These are phyloP conservation scores for Hoplostethus atlanticus DNA, from an alignment of 2,797 vertebrate species.

Conservation along the genomic window DNA sequence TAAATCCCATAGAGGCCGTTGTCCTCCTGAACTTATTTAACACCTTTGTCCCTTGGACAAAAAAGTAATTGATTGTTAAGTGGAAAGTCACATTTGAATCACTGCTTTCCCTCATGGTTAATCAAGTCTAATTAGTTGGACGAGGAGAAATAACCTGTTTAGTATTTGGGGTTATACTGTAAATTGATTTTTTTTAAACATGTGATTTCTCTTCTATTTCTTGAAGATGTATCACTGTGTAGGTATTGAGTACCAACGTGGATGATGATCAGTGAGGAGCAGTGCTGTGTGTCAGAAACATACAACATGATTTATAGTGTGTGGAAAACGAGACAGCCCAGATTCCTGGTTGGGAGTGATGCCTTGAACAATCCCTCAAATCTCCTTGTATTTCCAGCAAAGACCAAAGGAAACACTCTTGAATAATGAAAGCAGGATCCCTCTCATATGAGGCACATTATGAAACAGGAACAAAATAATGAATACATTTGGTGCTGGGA, in stretches of 20 bases:
- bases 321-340: constrained; percentile 57
- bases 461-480: constrained; percentile 81
- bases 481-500: constrained; percentile 72
- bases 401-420: constrained; percentile 63
- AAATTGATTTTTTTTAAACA: constrained; percentile 22
- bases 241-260: constrained; percentile 69
- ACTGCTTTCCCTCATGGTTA: constrained; percentile 58
- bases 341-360: constrained; percentile 60
- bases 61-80: constrained; percentile 82
- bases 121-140: constrained; percentile 68
- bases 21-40: constrained; percentile 71
- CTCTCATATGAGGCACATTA: constrained; percentile 68
- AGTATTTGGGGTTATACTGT: constrained; percentile 26
- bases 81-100: constrained; percentile 74
- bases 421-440: constrained; percentile 68
- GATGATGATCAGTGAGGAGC: constrained; percentile 82
- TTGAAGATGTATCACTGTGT: constrained; percentile 49
- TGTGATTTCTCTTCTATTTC: constrained; percentile 20
- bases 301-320: constrained; percentile 89
- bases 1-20: constrained; percentile 56
- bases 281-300: constrained; percentile 85
- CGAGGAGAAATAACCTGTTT: constrained; percentile 22
- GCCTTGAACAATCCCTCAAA: constrained; percentile 74
- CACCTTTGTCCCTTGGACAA: constrained; percentile 65
- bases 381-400: constrained; percentile 71